These are phyloP conservation scores for Idaea aversata DNA, from an alignment of 2,888 invertebrate species.

Conservation along the genomic window DNA sequence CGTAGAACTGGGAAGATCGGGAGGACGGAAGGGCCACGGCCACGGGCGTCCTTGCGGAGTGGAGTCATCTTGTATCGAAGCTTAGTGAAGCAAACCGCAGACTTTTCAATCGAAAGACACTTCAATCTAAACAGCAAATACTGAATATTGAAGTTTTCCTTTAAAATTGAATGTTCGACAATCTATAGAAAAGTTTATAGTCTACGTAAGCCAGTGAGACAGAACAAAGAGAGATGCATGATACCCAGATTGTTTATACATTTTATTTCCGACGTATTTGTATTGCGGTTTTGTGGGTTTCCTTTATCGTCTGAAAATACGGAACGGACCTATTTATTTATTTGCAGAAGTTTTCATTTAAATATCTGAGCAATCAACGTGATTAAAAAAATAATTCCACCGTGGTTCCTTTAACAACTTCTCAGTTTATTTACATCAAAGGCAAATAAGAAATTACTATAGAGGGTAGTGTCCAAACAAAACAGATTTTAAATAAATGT, in stretches of 20 bases:
- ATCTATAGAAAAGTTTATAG: neutral
- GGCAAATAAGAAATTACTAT: neutral
- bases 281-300: neutral
- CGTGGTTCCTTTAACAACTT: neutral
- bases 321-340: neutral
- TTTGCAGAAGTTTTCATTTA: neutral
- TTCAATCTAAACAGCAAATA: too few relatives aligned
- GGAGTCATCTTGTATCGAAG: conserved; percentile 58
- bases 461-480: too few relatives aligned
- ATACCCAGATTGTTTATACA: conserved; percentile 38
- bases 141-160: too few relatives aligned
- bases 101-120: neutral
- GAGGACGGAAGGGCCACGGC: conserved; percentile 27
- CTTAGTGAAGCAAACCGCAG: conserved; percentile 32
- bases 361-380: neutral
- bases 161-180: too few relatives aligned
- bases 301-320: neutral
- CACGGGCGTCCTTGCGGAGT: conserved; percentile 49
- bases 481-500: too few relatives aligned
- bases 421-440: neutral
- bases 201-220: conserved; percentile 16
- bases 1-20: conserved; percentile 18
- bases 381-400: neutral
- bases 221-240: conserved; percentile 41
- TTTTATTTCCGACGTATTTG: conserved; percentile 26